Evolutionary conservation across 2,797 vertebrate species (phyloP), one percentile per base, ranked within the genome.

Genomic region (Rhadinocentrus ornatus): DNA sequence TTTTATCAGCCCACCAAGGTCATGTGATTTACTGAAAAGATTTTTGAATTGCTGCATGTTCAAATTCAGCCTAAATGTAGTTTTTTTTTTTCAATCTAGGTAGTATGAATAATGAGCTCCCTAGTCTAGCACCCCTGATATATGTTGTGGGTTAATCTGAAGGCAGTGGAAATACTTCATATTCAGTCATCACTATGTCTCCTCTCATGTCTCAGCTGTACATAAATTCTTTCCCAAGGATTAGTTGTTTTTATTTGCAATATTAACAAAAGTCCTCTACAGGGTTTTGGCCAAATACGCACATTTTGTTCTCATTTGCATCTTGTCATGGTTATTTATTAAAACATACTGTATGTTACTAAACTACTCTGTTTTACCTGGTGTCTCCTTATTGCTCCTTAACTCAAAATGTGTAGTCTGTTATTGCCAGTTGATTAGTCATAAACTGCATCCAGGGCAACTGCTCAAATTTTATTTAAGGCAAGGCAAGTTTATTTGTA

Each of bases 81-180:
- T 20, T 32, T 75, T 62, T 55, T 74, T 62, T 55, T 35, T 78
- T 85, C 75, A 78, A 59, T 83, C 69, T 67, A 74, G 82, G 75
- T 82, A 75, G 80, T 39, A 72, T 90, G 81, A 92, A 80, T 88
- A 88, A 93, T 90, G 87, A 86, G 75, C 81, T 68, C 67, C 65
- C 55, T 31, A 68, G 74, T 84, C 66, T 74, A 68, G 77, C 81
- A 85, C 68, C 80, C 67, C 11, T 46, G 71, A 64, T 82, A 83
- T 87, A 87, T 81, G 72, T 75, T 78, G 26, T 69, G 66, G 63
- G 66, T 70, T 74, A 57, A 74, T 68, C 75, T 31, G 62, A 75
- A 76, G 56, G 73, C 63, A 31, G 37, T 53, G 22, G 64, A 35
- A 69, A 71, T 71, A 74, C 71, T 75, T 82, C 58, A 76, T 32